phyloP scores from a whole-genome alignment of 2,797 vertebrate genomes.

The Paramormyrops hopkinsi region DNA sequence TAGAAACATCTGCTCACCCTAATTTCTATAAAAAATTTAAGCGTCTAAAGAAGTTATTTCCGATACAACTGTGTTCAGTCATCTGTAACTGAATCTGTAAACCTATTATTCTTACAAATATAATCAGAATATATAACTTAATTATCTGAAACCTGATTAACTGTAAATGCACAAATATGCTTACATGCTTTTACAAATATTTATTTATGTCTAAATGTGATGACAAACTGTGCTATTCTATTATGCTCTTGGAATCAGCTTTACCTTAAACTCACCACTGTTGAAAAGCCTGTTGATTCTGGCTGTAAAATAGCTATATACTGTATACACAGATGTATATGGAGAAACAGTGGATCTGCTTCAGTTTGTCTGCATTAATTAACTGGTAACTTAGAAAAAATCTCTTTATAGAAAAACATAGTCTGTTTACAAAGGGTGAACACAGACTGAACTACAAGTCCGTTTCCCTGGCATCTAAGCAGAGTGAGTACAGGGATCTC shows the following conservation, averaged over 20 bases:
- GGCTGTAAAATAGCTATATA: conserved; percentile 32
- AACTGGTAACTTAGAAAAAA: neutral
- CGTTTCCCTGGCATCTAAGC: conserved; percentile 83
- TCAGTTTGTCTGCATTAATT: conserved; percentile 26
- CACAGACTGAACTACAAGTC: conserved; percentile 66
- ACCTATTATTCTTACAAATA: neutral
- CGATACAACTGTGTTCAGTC: conserved; percentile 16
- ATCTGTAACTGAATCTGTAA: conserved; percentile 22
- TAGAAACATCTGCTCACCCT: conserved; percentile 16
- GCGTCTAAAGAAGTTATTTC: conserved; percentile 37
- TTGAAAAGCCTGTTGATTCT: conserved; percentile 43
- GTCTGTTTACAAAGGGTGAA: neutral
- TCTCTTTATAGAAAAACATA: neutral
- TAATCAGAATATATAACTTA: neutral
- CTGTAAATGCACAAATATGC: neutral
- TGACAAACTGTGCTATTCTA: conserved; percentile 18
- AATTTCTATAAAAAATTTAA: conserved; percentile 36
- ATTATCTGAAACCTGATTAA: neutral
- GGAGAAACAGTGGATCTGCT: neutral
- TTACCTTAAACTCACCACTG: conserved; percentile 42
- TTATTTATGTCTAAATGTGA: conserved; percentile 6
- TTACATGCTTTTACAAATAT: neutral
- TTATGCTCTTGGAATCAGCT: neutral
- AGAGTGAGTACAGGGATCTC: conserved; percentile 87
- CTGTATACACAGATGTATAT: conserved; percentile 12